phyloP scores from a whole-genome alignment of 2,797 vertebrate species.

The Garrulus glandarius region DNA sequence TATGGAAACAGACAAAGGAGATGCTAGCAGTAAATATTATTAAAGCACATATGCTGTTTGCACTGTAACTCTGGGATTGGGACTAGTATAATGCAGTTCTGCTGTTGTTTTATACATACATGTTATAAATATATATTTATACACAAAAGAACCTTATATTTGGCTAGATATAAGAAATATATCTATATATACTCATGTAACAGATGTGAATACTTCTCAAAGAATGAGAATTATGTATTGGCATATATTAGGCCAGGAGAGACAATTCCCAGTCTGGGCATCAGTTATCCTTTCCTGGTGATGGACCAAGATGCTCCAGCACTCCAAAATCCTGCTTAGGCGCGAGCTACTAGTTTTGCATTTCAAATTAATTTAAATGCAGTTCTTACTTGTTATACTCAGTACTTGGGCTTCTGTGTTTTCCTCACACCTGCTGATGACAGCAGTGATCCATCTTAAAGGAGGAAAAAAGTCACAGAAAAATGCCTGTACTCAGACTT shows the following conservation, averaged over 20 bases:
- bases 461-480: background rate
- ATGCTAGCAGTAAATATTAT: background rate
- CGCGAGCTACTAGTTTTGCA: background rate
- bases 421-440: conserved; percentile 39
- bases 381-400: background rate
- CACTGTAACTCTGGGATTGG: background rate
- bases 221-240: background rate
- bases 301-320: background rate
- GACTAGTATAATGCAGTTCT: background rate
- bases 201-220: background rate
- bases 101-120: background rate
- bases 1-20: background rate
- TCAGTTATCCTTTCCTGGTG: background rate
- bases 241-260: background rate
- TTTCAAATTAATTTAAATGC: conserved; percentile 45
- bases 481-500: background rate
- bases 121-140: background rate
- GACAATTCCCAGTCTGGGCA: background rate
- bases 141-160: background rate
- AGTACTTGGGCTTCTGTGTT: background rate
- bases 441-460: conserved; percentile 22
- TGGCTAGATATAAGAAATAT: background rate
- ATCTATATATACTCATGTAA: background rate
- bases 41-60: background rate
- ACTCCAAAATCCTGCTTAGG: background rate